Conservation (phyloP, 2,113 vertebrate genomes). For the Gopherus evgoodei region DNA sequence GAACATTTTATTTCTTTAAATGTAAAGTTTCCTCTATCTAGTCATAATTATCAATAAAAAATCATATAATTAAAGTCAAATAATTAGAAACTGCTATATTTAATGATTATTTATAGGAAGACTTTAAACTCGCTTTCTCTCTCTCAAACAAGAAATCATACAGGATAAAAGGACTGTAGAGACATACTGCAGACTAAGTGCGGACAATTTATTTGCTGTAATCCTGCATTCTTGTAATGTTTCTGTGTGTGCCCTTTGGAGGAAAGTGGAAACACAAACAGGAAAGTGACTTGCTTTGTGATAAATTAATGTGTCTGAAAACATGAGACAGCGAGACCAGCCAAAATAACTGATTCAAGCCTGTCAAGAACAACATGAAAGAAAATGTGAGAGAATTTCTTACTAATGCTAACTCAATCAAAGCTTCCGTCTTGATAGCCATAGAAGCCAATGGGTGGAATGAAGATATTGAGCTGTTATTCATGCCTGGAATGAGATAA, state of each 20-base stretch:
- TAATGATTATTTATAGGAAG: constrained; percentile 56
- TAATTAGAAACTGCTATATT: constrained; percentile 44
- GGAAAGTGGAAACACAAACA: constrained; percentile 79
- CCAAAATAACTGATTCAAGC: constrained; percentile 68
- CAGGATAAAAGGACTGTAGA: constrained; percentile 34
- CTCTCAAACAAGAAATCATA: constrained; percentile 50
- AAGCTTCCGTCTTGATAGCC: constrained; percentile 48
- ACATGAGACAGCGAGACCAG: constrained; percentile 68
- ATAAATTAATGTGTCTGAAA: constrained; percentile 77
- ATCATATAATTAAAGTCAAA: constrained; percentile 40
- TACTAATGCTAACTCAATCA: constrained; percentile 69
- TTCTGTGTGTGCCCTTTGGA: constrained; percentile 73
- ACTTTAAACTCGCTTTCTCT: constrained; percentile 55
- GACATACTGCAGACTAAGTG: constrained; percentile 59
- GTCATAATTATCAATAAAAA: constrained; percentile 40
- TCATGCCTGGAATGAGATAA: constrained; percentile 35
- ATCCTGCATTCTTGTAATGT: constrained; percentile 71
- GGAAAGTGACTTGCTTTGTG: constrained; percentile 70
- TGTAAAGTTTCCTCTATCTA: constrained; percentile 26
- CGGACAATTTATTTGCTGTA: constrained; percentile 74
- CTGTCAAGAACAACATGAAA: constrained; percentile 67
- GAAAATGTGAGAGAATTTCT: constrained; percentile 61
- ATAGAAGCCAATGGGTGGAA: constrained; percentile 33
- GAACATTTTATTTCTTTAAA: constrained; percentile 42
- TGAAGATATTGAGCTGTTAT: constrained; percentile 43